phyloP scores from a whole-genome alignment of 92 coral and sea anemone species.

The Epizoanthus scotinus region DNA sequence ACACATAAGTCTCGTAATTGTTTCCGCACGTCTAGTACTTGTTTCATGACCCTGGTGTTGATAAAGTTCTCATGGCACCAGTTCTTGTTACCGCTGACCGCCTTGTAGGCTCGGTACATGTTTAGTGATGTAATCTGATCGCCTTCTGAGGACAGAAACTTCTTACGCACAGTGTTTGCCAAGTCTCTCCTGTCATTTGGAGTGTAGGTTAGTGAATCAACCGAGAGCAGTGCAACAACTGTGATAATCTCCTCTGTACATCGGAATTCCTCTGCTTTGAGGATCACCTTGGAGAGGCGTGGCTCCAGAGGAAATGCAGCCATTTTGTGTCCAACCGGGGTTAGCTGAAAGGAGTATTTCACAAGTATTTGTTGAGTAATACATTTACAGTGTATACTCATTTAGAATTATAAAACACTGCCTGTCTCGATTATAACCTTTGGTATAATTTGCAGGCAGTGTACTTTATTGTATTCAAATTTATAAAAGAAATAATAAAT shows the following conservation, averaged over 20 bases:
- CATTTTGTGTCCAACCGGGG: slow-evolving; percentile 78
- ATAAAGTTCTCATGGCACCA: slow-evolving; percentile 94
- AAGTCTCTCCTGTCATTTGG: slow-evolving; percentile 93
- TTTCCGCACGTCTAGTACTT: slow-evolving; percentile 85
- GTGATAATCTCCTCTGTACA: slow-evolving; percentile 95
- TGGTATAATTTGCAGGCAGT: too few relatives aligned
- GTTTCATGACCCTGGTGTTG: slow-evolving; percentile 84
- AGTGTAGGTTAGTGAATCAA: slow-evolving; percentile 90
- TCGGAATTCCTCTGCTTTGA: slow-evolving; percentile 68
- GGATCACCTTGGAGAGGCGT: slow-evolving; percentile 81
- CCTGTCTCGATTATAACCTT: too few relatives aligned
- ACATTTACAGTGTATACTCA: too few relatives aligned
- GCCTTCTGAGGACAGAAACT: slow-evolving; percentile 92
- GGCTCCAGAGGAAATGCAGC: slow-evolving; percentile 95
- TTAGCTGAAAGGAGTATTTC: slow-evolving; percentile 59
- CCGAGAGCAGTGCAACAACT: slow-evolving; percentile 87
- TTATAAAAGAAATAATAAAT: too few relatives aligned
- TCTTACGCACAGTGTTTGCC: slow-evolving; percentile 82
- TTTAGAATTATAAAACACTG: too few relatives aligned
- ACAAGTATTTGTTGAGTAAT: background rate
- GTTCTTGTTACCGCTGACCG: slow-evolving; percentile 75
- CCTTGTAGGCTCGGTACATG: slow-evolving; percentile 91
- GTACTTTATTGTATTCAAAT: too few relatives aligned
- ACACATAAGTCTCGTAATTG: slow-evolving; percentile 84
- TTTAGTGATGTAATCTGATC: slow-evolving; percentile 93